Conservation (phyloP, 1,140 invertebrate genomes). For the Kradibia gibbosae region DNA sequence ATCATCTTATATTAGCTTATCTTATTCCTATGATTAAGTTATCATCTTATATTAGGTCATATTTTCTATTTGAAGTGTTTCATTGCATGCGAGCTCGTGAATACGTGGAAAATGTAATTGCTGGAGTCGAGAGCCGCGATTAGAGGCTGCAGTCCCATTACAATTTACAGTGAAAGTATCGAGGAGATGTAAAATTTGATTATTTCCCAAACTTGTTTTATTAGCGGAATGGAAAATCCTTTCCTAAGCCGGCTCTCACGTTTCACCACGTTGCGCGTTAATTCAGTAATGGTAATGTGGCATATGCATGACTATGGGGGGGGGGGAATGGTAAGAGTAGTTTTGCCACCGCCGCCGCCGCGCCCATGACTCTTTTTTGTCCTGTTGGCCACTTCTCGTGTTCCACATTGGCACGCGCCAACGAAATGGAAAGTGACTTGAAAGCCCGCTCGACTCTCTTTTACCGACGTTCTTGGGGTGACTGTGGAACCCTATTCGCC, state of each 20-base stretch:
- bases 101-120: too few species aligned
- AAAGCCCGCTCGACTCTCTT: not conserved
- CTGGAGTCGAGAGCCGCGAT: not conserved
- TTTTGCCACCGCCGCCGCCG: not conserved
- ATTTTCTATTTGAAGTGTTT: too few species aligned
- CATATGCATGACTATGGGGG: not conserved
- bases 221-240: not conserved
- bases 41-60: too few species aligned
- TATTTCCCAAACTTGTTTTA: not conserved
- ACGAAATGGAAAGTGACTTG: slow-evolving; percentile 48
- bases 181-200: not conserved
- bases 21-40: too few species aligned
- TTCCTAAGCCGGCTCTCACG: not conserved
- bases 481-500: slow-evolving; percentile 3
- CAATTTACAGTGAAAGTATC: not conserved
- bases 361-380: slow-evolving; percentile 34
- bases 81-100: too few species aligned
- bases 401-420: slow-evolving; percentile 23
- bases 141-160: not conserved
- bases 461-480: not conserved
- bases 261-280: not conserved
- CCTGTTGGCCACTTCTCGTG: slow-evolving; percentile 26
- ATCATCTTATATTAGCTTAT: too few species aligned
- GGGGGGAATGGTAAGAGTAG: not conserved
- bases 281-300: not conserved